A percentile compares a stretch with the other conserved stretches of the same genome.
Evolutionary conservation across 2,113 vertebrate genomes (phyloP).

Genomic region (Pomatorhinus ruficollis): DNA sequence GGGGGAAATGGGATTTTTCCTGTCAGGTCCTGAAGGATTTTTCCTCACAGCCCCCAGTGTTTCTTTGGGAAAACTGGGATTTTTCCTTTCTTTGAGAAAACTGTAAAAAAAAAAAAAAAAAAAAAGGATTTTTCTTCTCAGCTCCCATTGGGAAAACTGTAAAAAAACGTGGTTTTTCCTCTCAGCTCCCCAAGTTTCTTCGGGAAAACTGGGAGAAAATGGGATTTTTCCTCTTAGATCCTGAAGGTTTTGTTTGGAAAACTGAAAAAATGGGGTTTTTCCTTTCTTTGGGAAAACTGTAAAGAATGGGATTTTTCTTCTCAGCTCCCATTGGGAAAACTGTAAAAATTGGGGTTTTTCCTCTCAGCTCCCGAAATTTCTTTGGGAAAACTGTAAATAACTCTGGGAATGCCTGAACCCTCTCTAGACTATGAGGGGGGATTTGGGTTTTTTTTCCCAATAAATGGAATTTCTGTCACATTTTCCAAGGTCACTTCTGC

Average conservation of each 20-base stretch:
- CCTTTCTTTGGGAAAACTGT: background rate
- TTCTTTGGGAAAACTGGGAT: background rate
- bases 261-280: too few species aligned
- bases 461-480: background rate
- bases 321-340: background rate
- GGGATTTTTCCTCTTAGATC: background rate
- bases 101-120: too few species aligned
- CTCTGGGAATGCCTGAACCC: background rate
- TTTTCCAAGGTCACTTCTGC: background rate
- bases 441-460: background rate
- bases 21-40: background rate
- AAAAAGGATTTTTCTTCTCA: background rate
- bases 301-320: background rate
- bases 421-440: background rate
- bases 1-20: background rate
- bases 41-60: too few species aligned
- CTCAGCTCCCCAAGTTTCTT: background rate
- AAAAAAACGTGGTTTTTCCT: background rate
- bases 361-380: fast-evolving
- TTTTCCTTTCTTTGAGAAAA: background rate
- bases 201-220: background rate
- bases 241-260: background rate
- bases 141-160: background rate
- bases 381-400: background rate
- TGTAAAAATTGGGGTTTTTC: background rate